Base-by-base conservation (phyloP, 2,888 invertebrate genomes). In the Ophion costatus region DNA sequence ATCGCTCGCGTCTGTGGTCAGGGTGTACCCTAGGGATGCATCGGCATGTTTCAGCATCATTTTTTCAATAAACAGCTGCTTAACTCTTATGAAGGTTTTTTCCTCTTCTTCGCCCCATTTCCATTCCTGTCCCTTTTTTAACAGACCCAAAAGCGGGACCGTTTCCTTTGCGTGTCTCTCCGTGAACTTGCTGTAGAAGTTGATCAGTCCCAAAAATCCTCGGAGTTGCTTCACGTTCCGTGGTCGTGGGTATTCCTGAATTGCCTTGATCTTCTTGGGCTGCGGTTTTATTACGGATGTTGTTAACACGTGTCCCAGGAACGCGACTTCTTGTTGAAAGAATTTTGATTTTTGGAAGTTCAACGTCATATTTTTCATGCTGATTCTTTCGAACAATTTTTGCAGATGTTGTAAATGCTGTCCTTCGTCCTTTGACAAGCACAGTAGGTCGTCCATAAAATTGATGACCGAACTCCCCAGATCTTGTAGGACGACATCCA, bases 291-390 rank as follows among this genome's bases (percentile, higher is more conserved):
- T 84, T 0, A 89, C 89, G 0, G 84, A 42, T 0, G 74, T 11
- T 2, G 82, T 82, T 0, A 90, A 78, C 0, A 87, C 84, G 64
- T 90, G 88, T 2, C 89, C 89, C 11, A 90, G 67, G 63, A 90
- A 89, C 29, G 87, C 87, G 3, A 89, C 79, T 76, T 86, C 82
- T 4, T 75, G 24, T n/a, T 82, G 76, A 3, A 86, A 75, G 71
- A 91, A 89, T 20, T 79, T 33, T 22, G 84, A 89, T 83, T 90
- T 90, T 7, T 79, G 71, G 5, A 87, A 63, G 9, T 85, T 87
- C 0, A 89, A 24, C 7, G 88, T 89, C 63, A 90, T 79, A 1
- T 84, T 85, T 6, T 87, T 76, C 14, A 77, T n/a, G 4, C 57
- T 10, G 6, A 89, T 63, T n/a, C 76, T 66, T 0, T 63, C 3